Conservation (phyloP, 2,113 vertebrate genomes). For the Osmerus eperlanus region DNA sequence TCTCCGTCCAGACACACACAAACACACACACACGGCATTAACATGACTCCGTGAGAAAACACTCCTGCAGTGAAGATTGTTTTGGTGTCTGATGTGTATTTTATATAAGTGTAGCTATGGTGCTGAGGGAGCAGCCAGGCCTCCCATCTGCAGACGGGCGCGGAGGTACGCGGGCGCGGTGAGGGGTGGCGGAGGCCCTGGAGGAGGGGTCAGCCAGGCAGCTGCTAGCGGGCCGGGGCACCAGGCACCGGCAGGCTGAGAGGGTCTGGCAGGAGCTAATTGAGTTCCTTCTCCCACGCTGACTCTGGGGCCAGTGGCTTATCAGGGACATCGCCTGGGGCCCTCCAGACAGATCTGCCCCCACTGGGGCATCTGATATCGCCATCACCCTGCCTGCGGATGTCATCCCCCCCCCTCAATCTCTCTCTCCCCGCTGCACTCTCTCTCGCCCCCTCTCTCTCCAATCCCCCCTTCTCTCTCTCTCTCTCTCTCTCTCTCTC, state of each 20-base stretch:
- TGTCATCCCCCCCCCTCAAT: constrained; percentile 52
- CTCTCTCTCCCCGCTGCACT: no score
- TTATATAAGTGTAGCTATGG: no score
- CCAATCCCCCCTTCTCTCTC: background rate
- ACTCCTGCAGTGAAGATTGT: no score
- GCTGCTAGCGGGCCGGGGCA: background rate
- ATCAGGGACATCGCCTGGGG: constrained; percentile 71
- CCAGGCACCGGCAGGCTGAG: constrained; percentile 29
- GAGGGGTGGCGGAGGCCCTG: no score
- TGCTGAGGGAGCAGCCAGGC: no score
- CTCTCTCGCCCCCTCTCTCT: background rate
- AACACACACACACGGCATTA: constrained; percentile 7
- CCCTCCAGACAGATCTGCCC: constrained; percentile 66
- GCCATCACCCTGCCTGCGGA: constrained; percentile 65
- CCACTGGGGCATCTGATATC: constrained; percentile 74
- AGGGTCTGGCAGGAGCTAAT: constrained; percentile 75
- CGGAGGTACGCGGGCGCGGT: no score
- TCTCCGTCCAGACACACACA: background rate
- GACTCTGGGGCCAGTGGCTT: constrained; percentile 73
- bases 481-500: constrained; percentile 6
- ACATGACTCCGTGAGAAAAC: constrained; percentile 29
- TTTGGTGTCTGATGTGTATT: no score
- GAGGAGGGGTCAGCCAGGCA: constrained; percentile 9
- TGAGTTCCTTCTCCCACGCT: constrained; percentile 71
- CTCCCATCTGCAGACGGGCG: no score